Evolutionary conservation across 1,140 invertebrate genomes (phyloP), one percentile per base, ranked within the genome.

Genomic region (Pseudobourletiella spinata): DNA sequence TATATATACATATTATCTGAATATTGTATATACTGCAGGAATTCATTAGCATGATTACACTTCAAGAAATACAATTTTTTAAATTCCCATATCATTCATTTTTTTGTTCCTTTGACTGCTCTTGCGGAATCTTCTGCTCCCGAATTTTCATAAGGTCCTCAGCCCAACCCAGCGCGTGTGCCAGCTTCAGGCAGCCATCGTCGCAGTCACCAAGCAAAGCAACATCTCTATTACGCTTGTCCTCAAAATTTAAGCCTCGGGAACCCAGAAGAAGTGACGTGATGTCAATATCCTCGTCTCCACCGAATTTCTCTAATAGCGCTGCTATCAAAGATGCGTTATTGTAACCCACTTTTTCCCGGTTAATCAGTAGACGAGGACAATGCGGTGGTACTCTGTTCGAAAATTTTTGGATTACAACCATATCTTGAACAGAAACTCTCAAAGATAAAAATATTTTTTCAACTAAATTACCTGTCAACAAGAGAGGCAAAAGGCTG

Each of bases 401-500:
- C 26, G 32, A 74, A 65, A 66, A n/a, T n/a, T n/a, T n/a, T n/a
- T n/a, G n/a, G n/a, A n/a, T n/a, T n/a, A n/a, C n/a, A n/a, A n/a
- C n/a, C n/a, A n/a, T n/a, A n/a, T n/a, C n/a, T n/a, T n/a, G n/a
- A n/a, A n/a, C n/a, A n/a, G n/a, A n/a, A n/a, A n/a, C n/a, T n/a
- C n/a, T n/a, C n/a, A n/a, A n/a, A n/a, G n/a, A n/a, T n/a, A n/a
- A n/a, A n/a, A n/a, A 65, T 39, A 39, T 8, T 39, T 39, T n/a
- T 39, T 39, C 8, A n/a, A 55, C 25, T 11, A 30, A 59, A 76
- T 77, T 75, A 90, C 86, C 79, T 83, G 71, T 88, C 83, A 63
- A 90, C 78, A 4, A 96, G 78, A 16, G 89, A 90, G n/a, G 91
- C 91, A 80, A 98, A 97, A 1, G 95, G 95, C 64, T 95, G 89